Evolutionary conservation across 2,113 vertebrate species (phyloP), one percentile per base, ranked within the genome.

Genomic region (Chaetura pelagica): DNA sequence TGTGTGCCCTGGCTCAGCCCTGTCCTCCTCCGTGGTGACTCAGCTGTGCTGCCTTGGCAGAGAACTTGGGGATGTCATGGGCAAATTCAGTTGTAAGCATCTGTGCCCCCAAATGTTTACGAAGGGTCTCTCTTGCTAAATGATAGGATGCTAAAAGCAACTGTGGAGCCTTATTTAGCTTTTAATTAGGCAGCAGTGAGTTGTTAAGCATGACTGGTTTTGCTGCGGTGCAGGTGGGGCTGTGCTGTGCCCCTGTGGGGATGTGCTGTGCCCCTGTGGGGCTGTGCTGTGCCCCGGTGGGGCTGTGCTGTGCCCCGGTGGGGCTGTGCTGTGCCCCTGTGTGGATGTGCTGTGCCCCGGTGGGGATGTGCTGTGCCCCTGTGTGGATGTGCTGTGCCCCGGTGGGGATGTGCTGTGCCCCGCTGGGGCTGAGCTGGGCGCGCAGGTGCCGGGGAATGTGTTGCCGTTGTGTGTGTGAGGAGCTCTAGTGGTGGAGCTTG

Each of bases 51-150:
- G 0, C 5, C 72, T 18, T 7, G 1, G 26, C 5, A 2, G 55
- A n/a, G 59, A n/a, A 1, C 5, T 1, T 1, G 4, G 9, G 3
- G 24, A n/a, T 66, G 32, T 49, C 93, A 49, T 0, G 0, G 51
- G 9, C 61, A 66, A 32, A 30, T 34, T 35, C 44, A 2, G 8
- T 1, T 16, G 68, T 32, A 6, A 71, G 32, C 11, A 3, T 24
- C 64, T 29, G 14, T 34, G 48, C n/a, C 73, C 48, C 38, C 10
- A 20, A 3, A 35, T 14, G 27, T 42, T 66, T 66, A 1, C 19
- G 6, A 6, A 71, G 10, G 26, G 5, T 10, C 12, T 52, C 54
- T 67, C 32, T 32, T 12, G 20, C 62, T 61, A 7, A 15, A 1
- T 3, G 20, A 1, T 2, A 2, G 59, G 44, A 24, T 61, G 72